These are phyloP conservation scores for Nipponacmea schrenckii DNA, from an alignment of 2,888 invertebrate species.

Conservation along the genomic window DNA sequence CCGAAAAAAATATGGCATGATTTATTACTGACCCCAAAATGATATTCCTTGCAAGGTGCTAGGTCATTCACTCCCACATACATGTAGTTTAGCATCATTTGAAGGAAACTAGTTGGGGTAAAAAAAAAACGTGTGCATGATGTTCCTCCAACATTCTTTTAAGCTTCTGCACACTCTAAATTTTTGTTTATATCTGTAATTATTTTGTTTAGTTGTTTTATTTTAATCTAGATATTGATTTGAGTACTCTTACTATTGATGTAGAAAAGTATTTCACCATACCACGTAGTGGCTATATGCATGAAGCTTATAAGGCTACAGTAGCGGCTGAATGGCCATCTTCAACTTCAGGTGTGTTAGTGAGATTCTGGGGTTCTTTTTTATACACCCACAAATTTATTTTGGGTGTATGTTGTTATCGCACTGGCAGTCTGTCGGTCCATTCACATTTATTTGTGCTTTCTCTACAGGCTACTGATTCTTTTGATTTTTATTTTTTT, in stretches of 20 bases:
- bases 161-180: neutral
- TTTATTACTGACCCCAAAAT: too few species aligned
- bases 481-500: too few species aligned
- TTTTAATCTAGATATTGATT: slow-evolving; percentile 43
- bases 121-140: neutral
- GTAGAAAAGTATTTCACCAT: slow-evolving; percentile 61
- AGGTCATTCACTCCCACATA: too few species aligned
- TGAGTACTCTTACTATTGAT: slow-evolving; percentile 41
- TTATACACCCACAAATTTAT: too few species aligned
- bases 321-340: slow-evolving; percentile 55
- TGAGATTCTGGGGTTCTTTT: too few species aligned
- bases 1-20: too few species aligned
- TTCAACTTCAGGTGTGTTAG: slow-evolving; percentile 55
- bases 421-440: too few species aligned
- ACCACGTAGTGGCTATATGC: slow-evolving; percentile 54
- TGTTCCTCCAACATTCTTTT: neutral
- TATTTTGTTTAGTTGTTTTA: too few species aligned
- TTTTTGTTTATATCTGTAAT: neutral
- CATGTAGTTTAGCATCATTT: neutral
- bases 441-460: too few species aligned
- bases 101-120: neutral
- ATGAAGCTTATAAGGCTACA: slow-evolving; percentile 45
- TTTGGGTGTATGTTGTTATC: too few species aligned
- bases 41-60: too few species aligned
- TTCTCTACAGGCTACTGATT: too few species aligned